Evolutionary conservation across 2,113 vertebrate genomes (phyloP), one percentile per base, ranked within the genome.

Genomic region (Mormyrus iriodes): DNA sequence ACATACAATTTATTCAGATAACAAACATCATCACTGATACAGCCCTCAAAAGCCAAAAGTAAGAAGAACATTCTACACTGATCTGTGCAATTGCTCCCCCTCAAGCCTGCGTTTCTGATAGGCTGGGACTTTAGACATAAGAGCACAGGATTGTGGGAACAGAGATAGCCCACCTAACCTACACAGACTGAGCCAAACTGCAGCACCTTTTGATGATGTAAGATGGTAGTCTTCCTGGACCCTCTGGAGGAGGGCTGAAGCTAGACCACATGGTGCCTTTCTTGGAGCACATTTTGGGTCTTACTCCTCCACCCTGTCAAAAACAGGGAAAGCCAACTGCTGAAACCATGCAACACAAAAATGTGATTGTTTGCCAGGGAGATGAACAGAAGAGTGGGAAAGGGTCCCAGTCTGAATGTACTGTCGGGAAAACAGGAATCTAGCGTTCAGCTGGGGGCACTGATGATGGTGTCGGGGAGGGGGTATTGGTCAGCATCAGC

Each of bases 401-500:
- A 51, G 8, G 61, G 83, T 51, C 10, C 83, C 21, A 27, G 24
- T 7, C 48, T 27, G 7, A 85, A 85, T 17, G 9, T 19, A 76
- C 31, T 19, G 17, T 31, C 69, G 19, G 69, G 4, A 39, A 15
- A 39, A 76, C 2, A 13, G 31, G 69, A 39, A 19, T 2, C 6
- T 15, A 17, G 52, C 1, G 52, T 2, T 53, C n/a, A n/a, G n/a
- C n/a, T n/a, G 27, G 9, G 27, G 10, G 8, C n/a, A 31, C 88
- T 7, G 85, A 89, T 88, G 90, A 90, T 76, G 88, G 39, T 88
- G 87, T 88, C 6, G 73, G 15, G 73, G 17, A 19, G 73, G 89
- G 86, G n/a, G 84, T 51, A 24, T 0, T 44, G 79, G 49, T 83
- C 82, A 85, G 85, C 79, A 52, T 91, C 88, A 91, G 52, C 65